Evolutionary conservation across 2,797 vertebrate genomes (phyloP), one percentile per base, ranked within the genome.

Genomic region (Delichon dasypus): DNA sequence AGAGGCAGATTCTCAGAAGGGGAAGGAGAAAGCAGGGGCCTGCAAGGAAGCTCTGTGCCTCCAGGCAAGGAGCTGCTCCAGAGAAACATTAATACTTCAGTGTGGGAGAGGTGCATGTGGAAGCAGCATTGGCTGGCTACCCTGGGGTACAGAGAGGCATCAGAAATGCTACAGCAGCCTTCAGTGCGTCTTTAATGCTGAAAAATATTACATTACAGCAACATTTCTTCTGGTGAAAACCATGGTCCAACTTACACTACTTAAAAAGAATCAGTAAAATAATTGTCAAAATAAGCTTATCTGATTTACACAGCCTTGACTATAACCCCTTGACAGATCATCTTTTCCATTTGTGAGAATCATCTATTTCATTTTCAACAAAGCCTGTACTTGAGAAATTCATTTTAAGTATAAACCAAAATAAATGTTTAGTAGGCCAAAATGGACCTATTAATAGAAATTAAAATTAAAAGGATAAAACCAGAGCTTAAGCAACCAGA

Each of bases 401-500:
- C 14, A 15, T 61, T 85, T 1, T 47, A 90, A 70, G 21, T 71
- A 82, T 54, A 79, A 90, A 83, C 38, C 27, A 44, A 88, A 89
- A 82, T 60, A 95, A 91, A 40, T 82, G 22, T 10, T 45, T 71
- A 79, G 53, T 40, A 64, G n/a, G 76, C 67, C 53, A 93, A 93
- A 79, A 76, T 2, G 3, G 26, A 76, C 17, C 47, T 91, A 80
- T 17, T 82, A 82, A 73, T 18, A 89, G 67, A 71, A 85, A 87
- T 14, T 34, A 93, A 85, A 93, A 93, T 87, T 73, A 74, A 90
- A 94, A 88, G n/a, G 51, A 94, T 50, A 96, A 94, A 55, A 13
- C 17, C 67, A 82, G 65, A 68, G 64, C 7, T 58, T 72, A 81
- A 93, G 48, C 11, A 90, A 86, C 5, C 30, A 57, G 34, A 13